Evolutionary conservation across 1,140 invertebrate species (phyloP).

Genomic region (Drosophila azteca): DNA sequence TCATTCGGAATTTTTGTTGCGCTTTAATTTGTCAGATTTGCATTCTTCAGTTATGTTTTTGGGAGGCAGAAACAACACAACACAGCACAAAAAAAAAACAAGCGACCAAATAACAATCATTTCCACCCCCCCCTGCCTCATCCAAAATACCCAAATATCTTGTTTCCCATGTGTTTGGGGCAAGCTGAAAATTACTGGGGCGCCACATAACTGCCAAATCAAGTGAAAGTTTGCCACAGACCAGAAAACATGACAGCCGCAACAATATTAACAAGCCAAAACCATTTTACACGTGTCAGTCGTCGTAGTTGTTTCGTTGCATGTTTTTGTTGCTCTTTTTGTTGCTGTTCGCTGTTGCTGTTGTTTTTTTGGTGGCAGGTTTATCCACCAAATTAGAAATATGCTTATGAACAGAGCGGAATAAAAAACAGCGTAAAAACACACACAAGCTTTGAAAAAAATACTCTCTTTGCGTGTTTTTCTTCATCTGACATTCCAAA

Average conservation of each 20-base stretch:
- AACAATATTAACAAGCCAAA: conserved; percentile 62
- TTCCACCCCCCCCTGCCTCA: too few species aligned
- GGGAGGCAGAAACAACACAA: neutral
- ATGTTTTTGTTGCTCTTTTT: conserved; percentile 1
- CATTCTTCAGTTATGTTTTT: conserved; percentile 7
- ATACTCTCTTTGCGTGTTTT: neutral
- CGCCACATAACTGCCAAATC: conserved; percentile 60
- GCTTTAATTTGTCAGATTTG: conserved; percentile 29
- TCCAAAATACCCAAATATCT: neutral
- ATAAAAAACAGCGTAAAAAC: conserved; percentile 6
- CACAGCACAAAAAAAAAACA: neutral
- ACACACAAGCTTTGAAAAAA: neutral
- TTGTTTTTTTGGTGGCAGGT: conserved; percentile 21
- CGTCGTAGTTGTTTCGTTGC: conserved; percentile 13
- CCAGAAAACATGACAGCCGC: conserved; percentile 40
- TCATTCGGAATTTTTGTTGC: conserved; percentile 14
- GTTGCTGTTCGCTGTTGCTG: conserved; percentile 14
- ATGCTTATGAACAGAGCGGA: conserved; percentile 49
- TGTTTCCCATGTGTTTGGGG: conserved; percentile 45
- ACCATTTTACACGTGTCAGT: conserved; percentile 71
- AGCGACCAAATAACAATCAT: neutral
- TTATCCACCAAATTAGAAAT: conserved; percentile 60
- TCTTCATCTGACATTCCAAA: conserved; percentile 54
- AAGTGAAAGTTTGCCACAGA: conserved; percentile 71
- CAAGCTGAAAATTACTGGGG: conserved; percentile 45